Base-by-base conservation (phyloP, 2,113 vertebrate genomes). In the Hemiprocne comata region DNA sequence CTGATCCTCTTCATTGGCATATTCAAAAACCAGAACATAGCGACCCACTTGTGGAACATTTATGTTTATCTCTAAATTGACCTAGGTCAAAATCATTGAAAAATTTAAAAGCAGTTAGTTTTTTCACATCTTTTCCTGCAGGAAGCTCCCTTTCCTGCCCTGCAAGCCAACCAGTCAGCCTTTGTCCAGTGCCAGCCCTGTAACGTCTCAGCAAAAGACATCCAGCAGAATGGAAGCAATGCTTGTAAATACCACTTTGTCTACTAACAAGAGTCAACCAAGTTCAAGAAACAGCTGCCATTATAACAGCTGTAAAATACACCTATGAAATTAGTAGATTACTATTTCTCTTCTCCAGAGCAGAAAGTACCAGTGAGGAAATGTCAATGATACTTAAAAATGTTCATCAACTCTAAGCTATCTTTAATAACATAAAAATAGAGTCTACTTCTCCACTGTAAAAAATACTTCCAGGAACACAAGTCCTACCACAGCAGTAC, bases 21-120 rank as follows among this genome's bases (percentile, higher is more conserved):
- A 99, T 92, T 99, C 99, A 58, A 99, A 95, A 90, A 99, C 50
- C 36, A 99, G 94, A 38, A 96, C 94, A 4, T 99, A 99, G 19
- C 82, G 97, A 71, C 98, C 98, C 0, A 98, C 96, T 33, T 93
- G 96, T 16, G 99, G 98, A 62, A 99, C 97, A 7, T 81, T 98
- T 70, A 99, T 87, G 62, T 53, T 97, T 89, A 99, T 97, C 33
- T 97, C 97, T 58, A 99, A 94, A 86, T 98, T 98, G 31, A 98
- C 97, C 99, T 99, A 87, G 67, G 40, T 73, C 64, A 85, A 55
- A 77, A 89, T 10, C n/a, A 84, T 87, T 24, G 31, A 66, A 88
- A 77, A 85, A 83, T 15, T 38, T 79, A 76, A 67, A 62, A 69
- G 8, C 2, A 3, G 2, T 53, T 75, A 69, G 13, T 65, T 50